Base-by-base conservation (phyloP, 2,888 invertebrate genomes). In the Amphimallon solstitiale region DNA sequence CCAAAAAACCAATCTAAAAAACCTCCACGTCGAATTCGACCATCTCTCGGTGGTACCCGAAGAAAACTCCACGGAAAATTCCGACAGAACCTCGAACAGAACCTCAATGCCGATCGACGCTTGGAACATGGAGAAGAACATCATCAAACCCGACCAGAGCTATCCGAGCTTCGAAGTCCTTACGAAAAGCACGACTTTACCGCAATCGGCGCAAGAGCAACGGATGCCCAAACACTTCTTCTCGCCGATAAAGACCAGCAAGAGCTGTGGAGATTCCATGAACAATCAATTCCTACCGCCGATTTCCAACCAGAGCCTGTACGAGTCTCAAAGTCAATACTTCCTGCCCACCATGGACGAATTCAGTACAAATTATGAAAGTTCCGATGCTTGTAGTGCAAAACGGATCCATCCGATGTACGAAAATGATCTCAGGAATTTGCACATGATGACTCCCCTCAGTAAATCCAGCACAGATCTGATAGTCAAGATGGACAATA, bases 21-120 rank as follows among this genome's bases (percentile, higher is more conserved):
- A 83, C 79, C 74, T 86, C 75, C 74, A 82, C 75, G 83, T 88
- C 73, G 85, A 87, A 78, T 92, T 91, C 81, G 91, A 92, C 80
- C 90, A 91, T 78, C 85, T 92, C 51, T 90, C 90, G 66, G 88
- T 92, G 19, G 92, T 92, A 46, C 90, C 90, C 4, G 92, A 92
- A 77, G 92, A 92, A 75, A 89, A 86, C 15, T 81, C 81, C 2
- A 77, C 79, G 23, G 82, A 82, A 69, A 82, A 82, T 66, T 82
- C 82, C 7, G 81, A 81, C 43, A 77, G 76, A 66, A 80, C 76
- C 66, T 80, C 80, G 6, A 73, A 73, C 61, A 66, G 73, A 6
- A 68, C 65, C 0, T 76, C 77, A 1, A 48, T 73, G 10, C 73
- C 73, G 40, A 73, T 76, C 63, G 78, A 79, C 12, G 69, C 71